phyloP scores from a whole-genome alignment of 92 coral and sea anemone genomes.

The Porites rus region DNA sequence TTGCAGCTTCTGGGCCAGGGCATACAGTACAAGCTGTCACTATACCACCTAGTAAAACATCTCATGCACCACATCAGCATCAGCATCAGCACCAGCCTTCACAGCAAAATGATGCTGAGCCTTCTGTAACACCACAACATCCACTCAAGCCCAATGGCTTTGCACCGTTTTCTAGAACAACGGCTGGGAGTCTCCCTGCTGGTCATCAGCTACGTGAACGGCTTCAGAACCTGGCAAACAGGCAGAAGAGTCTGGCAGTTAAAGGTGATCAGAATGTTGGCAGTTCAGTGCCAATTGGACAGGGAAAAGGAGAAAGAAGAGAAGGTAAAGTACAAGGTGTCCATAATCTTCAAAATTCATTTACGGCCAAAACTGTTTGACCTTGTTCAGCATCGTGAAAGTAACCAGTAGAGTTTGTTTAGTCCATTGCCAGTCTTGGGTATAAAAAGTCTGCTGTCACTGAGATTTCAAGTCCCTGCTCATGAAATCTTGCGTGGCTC shows the following conservation, averaged over 20 bases:
- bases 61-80: neutral
- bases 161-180: constrained; percentile 24
- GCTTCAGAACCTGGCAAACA: constrained; percentile 74
- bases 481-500: too few relatives aligned
- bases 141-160: constrained; percentile 6
- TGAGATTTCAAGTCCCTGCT: too few relatives aligned
- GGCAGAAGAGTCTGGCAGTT: constrained; percentile 68
- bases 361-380: too few relatives aligned
- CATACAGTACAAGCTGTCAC: neutral
- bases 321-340: neutral
- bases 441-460: too few relatives aligned
- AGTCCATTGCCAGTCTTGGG: too few relatives aligned
- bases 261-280: constrained; percentile 6
- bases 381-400: too few relatives aligned
- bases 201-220: constrained; percentile 75
- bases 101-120: neutral
- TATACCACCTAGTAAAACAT: neutral
- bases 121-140: neutral
- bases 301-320: neutral
- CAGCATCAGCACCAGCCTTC: neutral
- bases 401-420: too few relatives aligned
- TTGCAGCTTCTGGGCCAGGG: neutral
- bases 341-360: too few relatives aligned
- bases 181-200: constrained; percentile 56
- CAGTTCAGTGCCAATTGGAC: neutral